These are phyloP conservation scores for Clinocottus analis DNA, from an alignment of 2,113 vertebrate species.

Conservation along the genomic window DNA sequence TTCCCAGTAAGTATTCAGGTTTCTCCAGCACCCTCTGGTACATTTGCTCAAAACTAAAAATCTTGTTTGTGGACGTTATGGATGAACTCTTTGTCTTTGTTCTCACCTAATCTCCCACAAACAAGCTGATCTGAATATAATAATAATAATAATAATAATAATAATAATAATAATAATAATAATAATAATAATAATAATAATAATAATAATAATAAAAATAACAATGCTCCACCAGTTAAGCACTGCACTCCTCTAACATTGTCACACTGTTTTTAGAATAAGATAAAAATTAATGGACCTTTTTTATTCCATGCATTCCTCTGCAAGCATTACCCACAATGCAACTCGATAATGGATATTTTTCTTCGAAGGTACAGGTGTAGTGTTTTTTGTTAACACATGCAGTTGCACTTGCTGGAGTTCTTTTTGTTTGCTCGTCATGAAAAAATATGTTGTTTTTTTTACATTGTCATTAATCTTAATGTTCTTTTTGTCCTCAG, in stretches of 20 bases:
- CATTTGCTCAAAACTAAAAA: not conserved
- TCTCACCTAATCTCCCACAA: not conserved
- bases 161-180: too few species aligned
- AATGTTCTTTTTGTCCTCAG: constrained; percentile 55
- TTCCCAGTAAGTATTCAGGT: not conserved
- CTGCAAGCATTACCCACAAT: not conserved
- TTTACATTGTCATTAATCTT: not conserved
- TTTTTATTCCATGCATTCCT: not conserved
- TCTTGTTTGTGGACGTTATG: not conserved
- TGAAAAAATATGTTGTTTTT: not conserved
- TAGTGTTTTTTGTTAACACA: not conserved
- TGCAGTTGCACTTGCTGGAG: not conserved
- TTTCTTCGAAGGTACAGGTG: not conserved
- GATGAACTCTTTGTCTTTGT: too few species aligned
- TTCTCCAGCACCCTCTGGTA: not conserved
- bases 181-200: too few species aligned
- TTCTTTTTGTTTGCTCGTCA: too few species aligned
- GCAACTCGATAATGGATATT: not conserved
- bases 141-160: too few species aligned
- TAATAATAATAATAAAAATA: too few species aligned
- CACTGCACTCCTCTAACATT: not conserved
- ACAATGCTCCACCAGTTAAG: not conserved
- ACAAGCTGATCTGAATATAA: not conserved
- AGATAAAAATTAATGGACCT: not conserved
- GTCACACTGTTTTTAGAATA: too few species aligned